These are phyloP conservation scores for Hippoglossus hippoglossus DNA, from an alignment of 2,797 vertebrate species.

Conservation along the genomic window DNA sequence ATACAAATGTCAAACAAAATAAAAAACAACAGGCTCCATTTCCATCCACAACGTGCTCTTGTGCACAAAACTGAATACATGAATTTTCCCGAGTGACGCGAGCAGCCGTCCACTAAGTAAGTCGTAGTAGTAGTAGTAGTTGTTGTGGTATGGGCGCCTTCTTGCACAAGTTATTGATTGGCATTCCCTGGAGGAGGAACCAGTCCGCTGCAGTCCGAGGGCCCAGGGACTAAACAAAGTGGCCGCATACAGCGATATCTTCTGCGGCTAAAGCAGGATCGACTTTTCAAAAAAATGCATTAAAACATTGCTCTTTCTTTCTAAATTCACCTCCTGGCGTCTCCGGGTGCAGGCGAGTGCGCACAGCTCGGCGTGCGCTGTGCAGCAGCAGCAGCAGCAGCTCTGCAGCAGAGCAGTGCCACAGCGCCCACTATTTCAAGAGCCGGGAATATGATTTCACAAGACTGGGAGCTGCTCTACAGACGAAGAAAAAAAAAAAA, in stretches of 20 bases:
- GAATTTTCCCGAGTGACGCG: constrained; percentile 77
- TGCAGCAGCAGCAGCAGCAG: constrained; percentile 43
- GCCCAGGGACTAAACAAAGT: constrained; percentile 56
- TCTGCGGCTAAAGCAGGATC: constrained; percentile 44
- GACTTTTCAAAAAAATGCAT: constrained; percentile 42
- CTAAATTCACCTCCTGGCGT: constrained; percentile 72
- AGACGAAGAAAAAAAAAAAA: constrained; percentile 71
- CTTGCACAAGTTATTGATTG: constrained; percentile 83
- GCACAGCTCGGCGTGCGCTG: constrained; percentile 47
- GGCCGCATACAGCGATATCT: constrained; percentile 52
- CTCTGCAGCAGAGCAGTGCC: constrained; percentile 80
- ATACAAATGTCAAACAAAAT: constrained; percentile 62
- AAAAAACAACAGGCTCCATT: constrained; percentile 57
- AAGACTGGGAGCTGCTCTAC: constrained; percentile 88
- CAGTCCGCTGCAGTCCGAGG: constrained; percentile 65
- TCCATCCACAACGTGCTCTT: constrained; percentile 53
- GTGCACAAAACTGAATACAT: constrained; percentile 68
- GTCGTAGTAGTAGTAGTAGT: constrained; percentile 28
- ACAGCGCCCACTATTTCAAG: constrained; percentile 98
- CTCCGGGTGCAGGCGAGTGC: constrained; percentile 60
- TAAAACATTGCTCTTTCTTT: constrained; percentile 75
- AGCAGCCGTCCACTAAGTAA: constrained; percentile 66
- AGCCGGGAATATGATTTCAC: constrained; percentile 93
- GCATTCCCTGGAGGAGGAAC: constrained; percentile 81
- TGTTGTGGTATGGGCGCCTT: constrained; percentile 69